phyloP scores from a whole-genome alignment of 2,797 vertebrate species.

The Craterocephalus amniculus region DNA sequence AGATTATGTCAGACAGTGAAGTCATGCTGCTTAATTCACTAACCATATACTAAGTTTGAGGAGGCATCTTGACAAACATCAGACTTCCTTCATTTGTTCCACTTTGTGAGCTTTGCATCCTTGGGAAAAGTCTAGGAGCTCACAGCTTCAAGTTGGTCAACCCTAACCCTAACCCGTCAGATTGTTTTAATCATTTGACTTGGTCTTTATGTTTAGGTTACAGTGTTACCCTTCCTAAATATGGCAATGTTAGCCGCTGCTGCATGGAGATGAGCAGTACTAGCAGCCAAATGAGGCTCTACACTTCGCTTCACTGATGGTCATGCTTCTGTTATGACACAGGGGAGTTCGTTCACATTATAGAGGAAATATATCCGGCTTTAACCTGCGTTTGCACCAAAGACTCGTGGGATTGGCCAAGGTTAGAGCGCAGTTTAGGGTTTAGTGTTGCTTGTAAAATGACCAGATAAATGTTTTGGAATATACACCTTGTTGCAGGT shows the following conservation, averaged over 20 bases:
- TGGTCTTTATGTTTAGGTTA: background rate
- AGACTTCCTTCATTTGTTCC: background rate
- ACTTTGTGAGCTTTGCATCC: background rate
- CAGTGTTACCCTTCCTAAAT: background rate
- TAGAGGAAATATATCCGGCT: background rate
- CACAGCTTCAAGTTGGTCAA: background rate
- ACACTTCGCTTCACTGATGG: background rate
- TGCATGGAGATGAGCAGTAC: background rate
- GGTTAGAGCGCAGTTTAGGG: too few species aligned
- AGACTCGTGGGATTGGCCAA: too few species aligned
- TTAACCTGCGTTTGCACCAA: too few species aligned
- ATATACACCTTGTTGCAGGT: too few species aligned
- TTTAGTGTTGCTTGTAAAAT: too few species aligned
- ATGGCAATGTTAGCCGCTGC: background rate
- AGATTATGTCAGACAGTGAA: constrained; percentile 19
- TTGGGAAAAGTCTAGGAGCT: background rate
- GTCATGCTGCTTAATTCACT: background rate
- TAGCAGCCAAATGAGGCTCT: background rate
- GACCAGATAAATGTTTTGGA: too few species aligned
- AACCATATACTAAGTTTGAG: background rate
- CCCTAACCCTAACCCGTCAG: background rate
- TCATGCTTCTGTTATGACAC: background rate
- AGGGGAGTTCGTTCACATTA: background rate
- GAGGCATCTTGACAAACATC: constrained; percentile 14
- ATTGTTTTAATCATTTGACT: background rate